Percentiles rank a stretch among this genome's conserved stretches.
Evolutionary conservation across 2,113 vertebrate genomes (phyloP).

Genomic region (Antechinus stuartii): DNA sequence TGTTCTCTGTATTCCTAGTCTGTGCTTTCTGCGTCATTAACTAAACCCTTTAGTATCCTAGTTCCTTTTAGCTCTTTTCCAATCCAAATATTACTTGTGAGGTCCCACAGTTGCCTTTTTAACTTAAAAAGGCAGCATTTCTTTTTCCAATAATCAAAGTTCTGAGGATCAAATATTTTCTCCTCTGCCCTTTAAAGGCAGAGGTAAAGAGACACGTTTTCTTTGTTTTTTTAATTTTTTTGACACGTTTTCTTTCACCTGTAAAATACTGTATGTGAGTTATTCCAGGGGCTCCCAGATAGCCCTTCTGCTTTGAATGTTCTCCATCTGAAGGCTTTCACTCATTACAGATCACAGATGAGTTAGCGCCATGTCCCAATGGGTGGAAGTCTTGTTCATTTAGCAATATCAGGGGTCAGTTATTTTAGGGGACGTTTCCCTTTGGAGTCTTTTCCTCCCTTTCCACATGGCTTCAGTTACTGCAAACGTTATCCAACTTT

Average conservation of each 20-base stretch:
- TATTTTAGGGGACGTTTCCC: constrained; percentile 69
- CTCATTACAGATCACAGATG: constrained; percentile 59
- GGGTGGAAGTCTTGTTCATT: constrained; percentile 56
- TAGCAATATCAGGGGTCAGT: constrained; percentile 63
- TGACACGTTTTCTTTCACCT: constrained; percentile 49
- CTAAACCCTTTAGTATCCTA: constrained; percentile 27
- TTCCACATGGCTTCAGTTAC: background rate
- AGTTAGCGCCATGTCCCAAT: constrained; percentile 41
- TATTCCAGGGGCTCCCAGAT: constrained; percentile 54
- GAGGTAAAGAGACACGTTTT: constrained; percentile 52
- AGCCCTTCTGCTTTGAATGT: constrained; percentile 41
- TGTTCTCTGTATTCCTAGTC: background rate
- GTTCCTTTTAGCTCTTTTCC: constrained; percentile 7
- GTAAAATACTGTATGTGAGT: constrained; percentile 51
- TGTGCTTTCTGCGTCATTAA: constrained; percentile 7
- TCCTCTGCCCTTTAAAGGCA: constrained; percentile 54
- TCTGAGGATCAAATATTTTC: constrained; percentile 51
- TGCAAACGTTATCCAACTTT: background rate
- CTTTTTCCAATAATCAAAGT: constrained; percentile 24
- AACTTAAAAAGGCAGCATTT: constrained; percentile 28
- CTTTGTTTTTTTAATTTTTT: background rate
- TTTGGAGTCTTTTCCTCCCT: constrained; percentile 43
- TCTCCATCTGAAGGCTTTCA: constrained; percentile 73
- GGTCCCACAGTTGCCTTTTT: constrained; percentile 19
- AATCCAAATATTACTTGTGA: background rate